Evolutionary conservation across 2,113 vertebrate species (phyloP), one percentile per base, ranked within the genome.

Genomic region (Thamnophis sirtalis): DNA sequence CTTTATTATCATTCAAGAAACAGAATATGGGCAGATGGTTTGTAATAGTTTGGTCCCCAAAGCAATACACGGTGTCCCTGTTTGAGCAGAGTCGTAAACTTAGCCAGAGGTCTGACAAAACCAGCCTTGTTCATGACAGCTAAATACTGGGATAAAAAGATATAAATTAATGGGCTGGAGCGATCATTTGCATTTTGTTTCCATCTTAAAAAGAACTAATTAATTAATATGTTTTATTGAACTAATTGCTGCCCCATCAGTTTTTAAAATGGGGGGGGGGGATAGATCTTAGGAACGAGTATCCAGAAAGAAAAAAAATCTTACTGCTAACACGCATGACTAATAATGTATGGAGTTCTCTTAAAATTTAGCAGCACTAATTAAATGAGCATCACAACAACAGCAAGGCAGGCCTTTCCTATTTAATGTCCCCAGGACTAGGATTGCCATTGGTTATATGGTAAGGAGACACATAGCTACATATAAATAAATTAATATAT

Each of bases 181-280:
- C 85, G 60, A 56, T 89, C 33, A 48, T 93, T 93, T 90, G 93
- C 92, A 91, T 94, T 93, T 92, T 89, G 43, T 63, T 91, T 60
- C 88, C 80, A 51, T 91, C 93, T 94, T 38, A 89, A 90, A 86
- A 91, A 88, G 91, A 89, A 22, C 90, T 92, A 94, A 93, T 94
- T 92, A 94, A 93, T 94, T 93, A 94, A 91, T 93, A 94, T 94
- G 91, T 95, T 93, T 93, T 93, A 63, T 89, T 87, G 51, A 21
- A 53, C 48, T 5, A 91, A 53, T 33, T 53, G 38, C 63, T 53
- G 24, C 54, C 22, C 86, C 68, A 90, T 55, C 92, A 88, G 85
- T 9, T 91, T 88, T 55, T 86, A 50, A 43, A 50, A 53, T 1
- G 43, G 13, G 53, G 13, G 53, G 11, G 10, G 11, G 56, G n/a